A percentile compares a stretch with the other conserved stretches of the same genome.
Conservation (phyloP, 1,140 invertebrate species). For the Amyelois transitella region DNA sequence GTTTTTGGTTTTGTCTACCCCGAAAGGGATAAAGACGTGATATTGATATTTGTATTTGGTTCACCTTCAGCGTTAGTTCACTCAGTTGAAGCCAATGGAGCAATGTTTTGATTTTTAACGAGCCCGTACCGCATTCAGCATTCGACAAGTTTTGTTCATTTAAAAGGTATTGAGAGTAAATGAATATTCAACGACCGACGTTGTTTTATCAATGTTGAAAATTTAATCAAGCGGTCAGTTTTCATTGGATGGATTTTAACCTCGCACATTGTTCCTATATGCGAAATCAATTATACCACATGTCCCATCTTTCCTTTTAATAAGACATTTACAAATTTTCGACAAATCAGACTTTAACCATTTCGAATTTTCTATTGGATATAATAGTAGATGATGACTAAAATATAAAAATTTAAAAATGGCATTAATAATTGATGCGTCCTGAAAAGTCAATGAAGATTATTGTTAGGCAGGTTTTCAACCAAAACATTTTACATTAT, state of each 20-base stretch:
- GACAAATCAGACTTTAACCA: too few species aligned
- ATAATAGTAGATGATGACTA: too few species aligned
- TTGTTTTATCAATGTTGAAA: background rate
- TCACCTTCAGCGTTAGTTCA: background rate
- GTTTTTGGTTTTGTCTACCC: too few species aligned
- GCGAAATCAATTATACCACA: background rate
- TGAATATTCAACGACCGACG: background rate
- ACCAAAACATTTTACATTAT: too few species aligned
- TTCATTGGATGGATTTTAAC: background rate
- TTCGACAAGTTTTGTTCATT: constrained; percentile 3
- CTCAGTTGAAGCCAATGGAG: background rate
- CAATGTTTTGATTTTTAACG: constrained; percentile 4
- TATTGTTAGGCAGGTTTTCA: too few species aligned
- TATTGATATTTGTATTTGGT: background rate
- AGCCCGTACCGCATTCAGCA: background rate
- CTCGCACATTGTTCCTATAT: background rate
- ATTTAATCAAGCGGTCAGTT: background rate
- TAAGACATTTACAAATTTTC: too few species aligned
- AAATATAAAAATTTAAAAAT: too few species aligned
- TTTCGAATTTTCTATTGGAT: too few species aligned
- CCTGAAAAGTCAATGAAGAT: too few species aligned
- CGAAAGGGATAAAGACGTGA: too few species aligned
- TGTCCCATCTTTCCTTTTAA: too few species aligned
- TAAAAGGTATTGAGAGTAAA: constrained; percentile 1
- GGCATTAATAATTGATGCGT: too few species aligned